Percentiles rank a stretch among this genome's conserved stretches.
Evolutionary conservation across 1,140 invertebrate genomes (phyloP).

Genomic region (Brachystomella parvula): DNA sequence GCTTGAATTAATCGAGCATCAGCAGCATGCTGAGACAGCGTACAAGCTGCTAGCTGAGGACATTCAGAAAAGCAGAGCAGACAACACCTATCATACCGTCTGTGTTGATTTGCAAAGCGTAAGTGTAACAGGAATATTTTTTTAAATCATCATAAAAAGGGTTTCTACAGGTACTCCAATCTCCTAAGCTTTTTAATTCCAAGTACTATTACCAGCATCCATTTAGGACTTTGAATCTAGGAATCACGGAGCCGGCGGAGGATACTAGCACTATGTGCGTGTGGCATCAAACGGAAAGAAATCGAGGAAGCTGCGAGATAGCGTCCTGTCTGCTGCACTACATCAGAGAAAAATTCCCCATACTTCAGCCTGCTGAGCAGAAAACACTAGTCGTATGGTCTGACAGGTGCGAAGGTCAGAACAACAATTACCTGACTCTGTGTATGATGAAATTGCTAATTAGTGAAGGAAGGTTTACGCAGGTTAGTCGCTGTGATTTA

Average conservation of each 20-base stretch:
- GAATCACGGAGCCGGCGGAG: not conserved
- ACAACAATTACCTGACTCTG: slow-evolving; percentile 33
- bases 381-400: slow-evolving; percentile 35
- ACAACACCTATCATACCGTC: not conserved
- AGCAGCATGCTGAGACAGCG: not conserved
- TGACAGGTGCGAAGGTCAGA: slow-evolving; percentile 33
- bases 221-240: slow-evolving; percentile 27
- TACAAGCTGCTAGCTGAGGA: not conserved
- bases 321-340: slow-evolving; percentile 30
- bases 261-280: slow-evolving; percentile 11
- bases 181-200: not conserved
- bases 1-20: not conserved
- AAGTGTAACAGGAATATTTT: not conserved
- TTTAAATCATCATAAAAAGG: not conserved
- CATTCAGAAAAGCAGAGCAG: not conserved
- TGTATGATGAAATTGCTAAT: slow-evolving; percentile 19
- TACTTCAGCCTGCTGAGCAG: slow-evolving; percentile 13
- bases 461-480: slow-evolving; percentile 22
- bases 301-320: slow-evolving; percentile 28
- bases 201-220: slow-evolving; percentile 9
- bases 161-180: not conserved
- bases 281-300: slow-evolving; percentile 32
- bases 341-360: slow-evolving; percentile 20
- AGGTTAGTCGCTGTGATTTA: not conserved
- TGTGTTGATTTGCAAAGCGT: not conserved